Conservation (phyloP, 2,797 vertebrate species). For the Centroberyx gerrardi region DNA sequence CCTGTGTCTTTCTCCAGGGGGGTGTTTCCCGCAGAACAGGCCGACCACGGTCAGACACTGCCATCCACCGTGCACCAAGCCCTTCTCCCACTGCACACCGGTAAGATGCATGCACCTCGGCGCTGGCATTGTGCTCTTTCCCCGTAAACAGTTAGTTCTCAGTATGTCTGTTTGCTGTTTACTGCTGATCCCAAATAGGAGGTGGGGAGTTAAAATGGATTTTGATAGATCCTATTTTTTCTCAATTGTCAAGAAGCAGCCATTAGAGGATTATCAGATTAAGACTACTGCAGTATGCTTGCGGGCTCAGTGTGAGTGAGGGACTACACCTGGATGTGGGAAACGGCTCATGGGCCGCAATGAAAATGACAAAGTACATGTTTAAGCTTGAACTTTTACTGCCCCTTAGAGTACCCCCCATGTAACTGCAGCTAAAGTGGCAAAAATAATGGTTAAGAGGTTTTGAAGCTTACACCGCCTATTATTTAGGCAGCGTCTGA, state of each 20-base stretch:
- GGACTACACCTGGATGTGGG: constrained; percentile 17
- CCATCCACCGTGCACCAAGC: constrained; percentile 94
- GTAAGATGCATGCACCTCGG: constrained; percentile 79
- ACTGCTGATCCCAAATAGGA: constrained; percentile 5
- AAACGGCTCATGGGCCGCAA: constrained; percentile 5
- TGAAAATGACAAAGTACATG: constrained; percentile 30
- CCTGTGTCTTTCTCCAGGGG: constrained; percentile 86
- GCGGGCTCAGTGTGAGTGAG: constrained; percentile 42
- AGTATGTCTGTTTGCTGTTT: constrained; percentile 20
- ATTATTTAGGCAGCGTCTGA: not conserved
- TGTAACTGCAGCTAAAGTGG: constrained; percentile 65
- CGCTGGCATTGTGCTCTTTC: constrained; percentile 21
- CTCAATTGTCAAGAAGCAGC: constrained; percentile 47
- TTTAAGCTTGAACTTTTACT: constrained; percentile 67
- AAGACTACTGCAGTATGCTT: constrained; percentile 27
- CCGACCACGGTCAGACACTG: constrained; percentile 91
- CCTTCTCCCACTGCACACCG: constrained; percentile 98
- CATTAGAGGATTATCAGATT: constrained; percentile 53
- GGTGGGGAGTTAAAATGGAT: constrained; percentile 31
- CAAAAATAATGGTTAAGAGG: not conserved
- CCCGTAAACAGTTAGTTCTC: constrained; percentile 20
- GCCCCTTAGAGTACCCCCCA: constrained; percentile 70
- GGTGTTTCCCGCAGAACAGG: constrained; percentile 89
- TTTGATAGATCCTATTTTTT: constrained; percentile 57
- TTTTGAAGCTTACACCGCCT: not conserved